A percentile compares a stretch with the other conserved stretches of the same genome.
Evolutionary conservation across 2,113 vertebrate genomes (phyloP).

Genomic region (Agapornis roseicollis): DNA sequence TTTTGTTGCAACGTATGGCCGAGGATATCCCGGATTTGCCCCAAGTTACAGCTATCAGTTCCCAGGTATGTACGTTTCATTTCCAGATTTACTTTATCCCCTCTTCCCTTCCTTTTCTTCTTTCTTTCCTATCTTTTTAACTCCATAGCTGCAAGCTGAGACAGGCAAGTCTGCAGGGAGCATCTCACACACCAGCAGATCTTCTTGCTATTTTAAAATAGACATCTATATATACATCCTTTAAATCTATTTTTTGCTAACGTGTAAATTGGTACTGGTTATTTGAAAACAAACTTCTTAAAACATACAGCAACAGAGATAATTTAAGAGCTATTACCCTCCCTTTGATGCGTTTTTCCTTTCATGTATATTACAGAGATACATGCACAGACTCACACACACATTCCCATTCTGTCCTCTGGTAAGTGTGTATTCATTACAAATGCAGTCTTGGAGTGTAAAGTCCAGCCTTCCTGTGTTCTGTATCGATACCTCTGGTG

Average conservation of each 20-base stretch:
- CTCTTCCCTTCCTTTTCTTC: neutral
- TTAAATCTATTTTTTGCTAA: neutral
- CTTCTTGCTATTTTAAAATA: neutral
- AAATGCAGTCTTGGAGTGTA: neutral
- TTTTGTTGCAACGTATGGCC: conserved; percentile 97
- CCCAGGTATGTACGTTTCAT: conserved; percentile 84
- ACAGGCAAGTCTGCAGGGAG: conserved; percentile 37
- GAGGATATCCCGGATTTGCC: conserved; percentile 97
- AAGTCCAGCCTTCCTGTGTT: neutral
- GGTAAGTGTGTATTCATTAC: neutral
- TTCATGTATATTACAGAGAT: neutral
- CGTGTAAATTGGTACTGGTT: conserved; percentile 32
- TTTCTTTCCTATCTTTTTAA: neutral
- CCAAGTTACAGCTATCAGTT: conserved; percentile 99
- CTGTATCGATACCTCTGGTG: fast-evolving
- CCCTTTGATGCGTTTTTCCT: neutral
- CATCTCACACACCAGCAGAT: neutral
- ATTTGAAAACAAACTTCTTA: conserved; percentile 36
- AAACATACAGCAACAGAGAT: neutral
- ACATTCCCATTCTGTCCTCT: neutral
- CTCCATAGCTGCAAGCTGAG: conserved; percentile 23
- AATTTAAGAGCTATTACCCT: neutral
- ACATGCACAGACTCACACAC: neutral
- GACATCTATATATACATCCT: neutral
- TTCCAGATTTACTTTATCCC: neutral